Base-by-base conservation (phyloP, 2,797 vertebrate genomes). In the Cephalopachus bancanus region DNA sequence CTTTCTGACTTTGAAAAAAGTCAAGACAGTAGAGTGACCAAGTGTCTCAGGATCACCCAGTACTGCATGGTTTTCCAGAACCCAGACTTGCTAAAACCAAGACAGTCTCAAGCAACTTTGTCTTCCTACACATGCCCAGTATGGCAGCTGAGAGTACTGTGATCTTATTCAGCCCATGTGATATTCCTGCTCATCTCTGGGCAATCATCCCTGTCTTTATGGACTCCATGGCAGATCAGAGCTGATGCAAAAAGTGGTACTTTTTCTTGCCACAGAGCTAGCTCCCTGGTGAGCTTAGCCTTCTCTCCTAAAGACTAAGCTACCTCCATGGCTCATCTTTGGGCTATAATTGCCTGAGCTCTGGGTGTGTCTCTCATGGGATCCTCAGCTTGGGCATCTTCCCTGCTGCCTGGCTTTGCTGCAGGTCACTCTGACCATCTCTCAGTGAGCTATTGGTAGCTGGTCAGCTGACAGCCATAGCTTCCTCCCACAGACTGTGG, bases 1-100 rank as follows among this genome's bases (percentile, higher is more conserved):
- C 19, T 85, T 95, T 95, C 57, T 83, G 30, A 89, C 72, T 10
- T 20, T 71, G n/a, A 92, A 83, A 10, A 44, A 44, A 44, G 44
- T 44, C 44, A 44, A 44, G 44, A 44, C 44, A 4, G 30, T 14
- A 76, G 1, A 53, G 51, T 91, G 26, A 76, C 12, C 15, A 30
- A 20, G 26, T 44, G 49, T 86, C 28, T 79, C 4, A 1, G 69
- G 69, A 22, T 22, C 51, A 14, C 75, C 12, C 1, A 2, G 15
- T 3, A 74, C 16, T 20, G 37, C 83, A 78, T 20, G 17, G 19
- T 74, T 79, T 51, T 12, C 44, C n/a, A 28, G 76, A 55, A 37
- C 6, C 1, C 3, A 91, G 28, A 71, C 26, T 60, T 17, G 49
- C 53, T 33, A 86, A 86, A 83, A 65, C 4, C 16, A 7, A 19